Evolutionary conservation across 1,140 invertebrate genomes (phyloP).

Genomic region (Drosophila arizonae): DNA sequence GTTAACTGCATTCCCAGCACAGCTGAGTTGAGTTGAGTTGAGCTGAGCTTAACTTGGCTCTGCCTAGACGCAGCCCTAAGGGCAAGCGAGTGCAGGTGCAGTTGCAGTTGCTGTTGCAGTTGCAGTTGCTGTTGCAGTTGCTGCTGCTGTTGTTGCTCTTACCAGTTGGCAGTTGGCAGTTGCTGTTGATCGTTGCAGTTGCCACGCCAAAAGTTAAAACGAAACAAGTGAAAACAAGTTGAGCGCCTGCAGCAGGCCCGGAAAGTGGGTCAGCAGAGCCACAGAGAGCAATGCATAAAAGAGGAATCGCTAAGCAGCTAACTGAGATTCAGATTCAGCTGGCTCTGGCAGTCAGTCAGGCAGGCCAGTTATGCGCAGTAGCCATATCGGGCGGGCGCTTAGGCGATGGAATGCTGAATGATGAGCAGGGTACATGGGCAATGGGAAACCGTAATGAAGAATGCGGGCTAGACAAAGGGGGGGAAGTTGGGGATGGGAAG

Average conservation of each 20-base stretch:
- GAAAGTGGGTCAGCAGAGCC: slow-evolving; percentile 73
- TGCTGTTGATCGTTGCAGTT: slow-evolving; percentile 26
- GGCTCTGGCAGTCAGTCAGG: slow-evolving; percentile 26
- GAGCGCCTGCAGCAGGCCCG: slow-evolving; percentile 57
- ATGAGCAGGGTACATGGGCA: slow-evolving; percentile 16
- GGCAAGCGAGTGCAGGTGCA: slow-evolving; percentile 38
- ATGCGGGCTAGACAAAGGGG: slow-evolving; percentile 37
- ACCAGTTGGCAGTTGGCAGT: slow-evolving; percentile 41
- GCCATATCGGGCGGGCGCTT: slow-evolving; percentile 40
- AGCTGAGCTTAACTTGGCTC: slow-evolving; percentile 8
- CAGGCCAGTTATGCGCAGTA: slow-evolving; percentile 41
- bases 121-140: slow-evolving; percentile 21
- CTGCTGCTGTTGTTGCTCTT: slow-evolving; percentile 23
- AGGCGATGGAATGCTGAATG: slow-evolving; percentile 26
- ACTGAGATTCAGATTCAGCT: slow-evolving; percentile 73
- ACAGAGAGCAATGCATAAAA: slow-evolving; percentile 11
- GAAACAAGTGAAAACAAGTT: slow-evolving; percentile 81
- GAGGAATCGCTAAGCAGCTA: slow-evolving; percentile 28
- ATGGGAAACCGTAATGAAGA: slow-evolving; percentile 3
- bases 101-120: slow-evolving; percentile 26
- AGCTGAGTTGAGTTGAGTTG: slow-evolving; percentile 6
- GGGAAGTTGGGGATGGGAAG: slow-evolving; percentile 19
- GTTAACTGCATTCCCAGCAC: slow-evolving; percentile 46
- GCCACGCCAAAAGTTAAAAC: slow-evolving; percentile 58
- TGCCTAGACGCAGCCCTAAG: slow-evolving; percentile 46